Evolutionary conservation across 2,888 invertebrate species (phyloP), one percentile per base, ranked within the genome.

Genomic region (Agonum fuliginosum): DNA sequence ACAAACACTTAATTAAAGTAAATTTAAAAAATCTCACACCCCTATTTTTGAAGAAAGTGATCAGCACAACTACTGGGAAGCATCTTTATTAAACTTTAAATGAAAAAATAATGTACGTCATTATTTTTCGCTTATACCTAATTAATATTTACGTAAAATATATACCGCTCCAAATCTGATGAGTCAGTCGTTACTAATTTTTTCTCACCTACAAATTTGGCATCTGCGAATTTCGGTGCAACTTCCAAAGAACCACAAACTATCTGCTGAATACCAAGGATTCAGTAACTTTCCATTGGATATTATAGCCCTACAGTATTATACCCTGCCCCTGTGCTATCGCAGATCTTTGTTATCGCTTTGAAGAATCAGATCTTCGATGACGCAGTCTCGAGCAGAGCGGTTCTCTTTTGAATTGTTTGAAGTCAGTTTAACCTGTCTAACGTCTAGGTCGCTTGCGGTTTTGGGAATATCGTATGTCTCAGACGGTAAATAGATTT

Each of bases 141-240:
- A n/a, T n/a, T n/a, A n/a, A n/a, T n/a, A n/a, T n/a, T n/a, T n/a
- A n/a, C n/a, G n/a, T n/a, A n/a, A n/a, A n/a, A n/a, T n/a, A n/a
- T n/a, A n/a, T n/a, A n/a, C n/a, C n/a, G n/a, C n/a, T n/a, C 37
- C 37, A 37, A 12, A 37, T 14, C 14, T 17, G 12, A 51, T 54
- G 54, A 54, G 3, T 54, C 27, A 54, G 22, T 20, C 48, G 1
- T 12, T 12, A 6, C 3, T 2, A 48, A 20, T 48, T 48, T 48
- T 48, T 48, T 20, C 12, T 27, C 12, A 54, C 12, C 24, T 14
- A 54, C 46, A 22, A 12, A 54, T 24, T 54, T 24, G 8, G 14
- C 22, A 54, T 72, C 72, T 34, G 22, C 72, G 72, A 72, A 72
- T 51, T 72, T 72, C 72, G 10, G 41, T 46, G n/a, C 48, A 72